Percentiles rank a stretch among this genome's conserved stretches.
Evolutionary conservation across 2,888 invertebrate species (phyloP).

Genomic region (Caenorhabditis sinica): DNA sequence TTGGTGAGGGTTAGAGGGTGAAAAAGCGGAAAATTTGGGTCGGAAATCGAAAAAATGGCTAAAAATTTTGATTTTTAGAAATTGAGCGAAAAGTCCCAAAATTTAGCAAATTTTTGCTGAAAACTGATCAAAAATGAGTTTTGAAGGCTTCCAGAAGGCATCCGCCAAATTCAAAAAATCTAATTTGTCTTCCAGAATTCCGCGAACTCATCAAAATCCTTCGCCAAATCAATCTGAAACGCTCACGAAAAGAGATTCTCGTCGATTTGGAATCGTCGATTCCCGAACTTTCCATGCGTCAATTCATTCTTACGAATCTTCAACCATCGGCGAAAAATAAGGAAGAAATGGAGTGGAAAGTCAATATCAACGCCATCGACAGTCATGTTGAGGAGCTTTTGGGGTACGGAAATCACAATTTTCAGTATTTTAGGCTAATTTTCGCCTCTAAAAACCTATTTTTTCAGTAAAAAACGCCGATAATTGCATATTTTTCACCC

Average conservation of each 20-base stretch:
- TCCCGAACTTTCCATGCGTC: conserved; percentile 87
- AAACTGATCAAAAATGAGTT: too few species aligned
- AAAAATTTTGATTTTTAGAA: background rate
- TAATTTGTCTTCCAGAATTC: conserved; percentile 62
- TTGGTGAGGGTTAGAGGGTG: conserved; percentile 2
- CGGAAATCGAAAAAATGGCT: background rate
- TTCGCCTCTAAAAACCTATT: too few species aligned
- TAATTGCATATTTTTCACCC: too few species aligned
- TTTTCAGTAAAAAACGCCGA: too few species aligned
- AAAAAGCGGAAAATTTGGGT: background rate
- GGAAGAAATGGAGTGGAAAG: conserved; percentile 78
- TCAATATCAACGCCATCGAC: conserved; percentile 89
- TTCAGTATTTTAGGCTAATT: too few species aligned
- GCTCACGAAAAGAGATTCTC: conserved; percentile 72
- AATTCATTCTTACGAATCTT: conserved; percentile 93
- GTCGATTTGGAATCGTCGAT: conserved; percentile 83
- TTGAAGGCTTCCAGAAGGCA: too few species aligned
- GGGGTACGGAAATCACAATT: too few species aligned
- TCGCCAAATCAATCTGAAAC: conserved; percentile 72
- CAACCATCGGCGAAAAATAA: conserved; percentile 83
- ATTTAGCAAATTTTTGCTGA: too few species aligned
- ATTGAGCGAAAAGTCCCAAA: too few species aligned
- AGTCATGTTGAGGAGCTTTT: conserved; percentile 87
- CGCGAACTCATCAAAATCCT: conserved; percentile 74
- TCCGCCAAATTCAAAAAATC: background rate